A percentile compares a stretch with the other conserved stretches of the same genome.
These are phyloP conservation scores for Hypomecis atomaria DNA, from an alignment of 2,888 invertebrate genomes.

Conservation along the genomic window DNA sequence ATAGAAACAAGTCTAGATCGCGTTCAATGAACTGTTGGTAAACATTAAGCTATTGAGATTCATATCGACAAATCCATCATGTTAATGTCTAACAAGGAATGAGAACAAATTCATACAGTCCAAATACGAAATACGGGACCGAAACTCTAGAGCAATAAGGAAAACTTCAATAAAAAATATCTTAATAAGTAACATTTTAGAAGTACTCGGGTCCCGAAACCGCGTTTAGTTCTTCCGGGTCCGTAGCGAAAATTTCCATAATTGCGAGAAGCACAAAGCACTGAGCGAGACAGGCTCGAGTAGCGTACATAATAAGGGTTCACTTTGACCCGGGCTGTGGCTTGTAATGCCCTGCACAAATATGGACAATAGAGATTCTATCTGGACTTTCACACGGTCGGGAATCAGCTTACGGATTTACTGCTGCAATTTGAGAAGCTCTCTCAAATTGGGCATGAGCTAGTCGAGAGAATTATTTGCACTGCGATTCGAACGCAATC, in stretches of 20 bases:
- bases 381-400: conserved; percentile 70
- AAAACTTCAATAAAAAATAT: conserved; percentile 4
- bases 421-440: conserved; percentile 53
- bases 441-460: conserved; percentile 46
- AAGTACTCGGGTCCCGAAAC: conserved; percentile 15
- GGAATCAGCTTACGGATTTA: conserved; percentile 54
- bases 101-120: conserved; percentile 31
- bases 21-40: conserved; percentile 28
- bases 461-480: conserved; percentile 30
- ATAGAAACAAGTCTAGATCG: conserved; percentile 20
- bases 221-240: conserved; percentile 27
- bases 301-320: conserved; percentile 65
- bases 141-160: conserved; percentile 8
- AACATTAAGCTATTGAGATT: conserved; percentile 24
- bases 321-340: conserved; percentile 67
- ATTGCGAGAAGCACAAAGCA: conserved; percentile 43
- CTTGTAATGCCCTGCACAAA: conserved; percentile 61
- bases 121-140: conserved; percentile 10
- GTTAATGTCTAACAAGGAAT: conserved; percentile 12
- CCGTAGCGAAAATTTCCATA: conserved; percentile 33
- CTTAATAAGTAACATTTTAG: conserved; percentile 25
- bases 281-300: conserved; percentile 52
- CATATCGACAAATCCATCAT: conserved; percentile 25
- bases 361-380: conserved; percentile 69
- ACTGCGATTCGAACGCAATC: conserved; percentile 24